A percentile compares a stretch with the other conserved stretches of the same genome.
Conservation (phyloP, 2,888 invertebrate species). For the Chironomus tentans region DNA sequence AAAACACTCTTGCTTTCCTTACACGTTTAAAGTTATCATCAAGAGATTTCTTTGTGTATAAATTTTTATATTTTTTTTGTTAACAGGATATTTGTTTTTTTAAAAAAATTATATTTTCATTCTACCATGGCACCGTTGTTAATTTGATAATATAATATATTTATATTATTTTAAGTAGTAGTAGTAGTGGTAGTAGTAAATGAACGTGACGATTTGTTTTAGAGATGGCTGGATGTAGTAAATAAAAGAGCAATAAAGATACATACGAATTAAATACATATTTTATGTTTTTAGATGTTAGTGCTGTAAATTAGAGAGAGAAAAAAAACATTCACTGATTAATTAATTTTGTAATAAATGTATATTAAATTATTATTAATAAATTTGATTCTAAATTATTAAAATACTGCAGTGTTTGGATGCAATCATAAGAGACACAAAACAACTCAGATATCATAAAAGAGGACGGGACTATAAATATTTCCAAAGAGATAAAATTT, state of each 20-base stretch:
- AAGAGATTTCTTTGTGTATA: not conserved
- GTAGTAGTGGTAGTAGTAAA: not conserved
- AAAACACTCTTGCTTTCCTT: too few species aligned
- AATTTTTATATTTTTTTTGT: not conserved
- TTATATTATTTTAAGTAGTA: not conserved
- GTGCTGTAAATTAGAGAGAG: conserved; percentile 28
- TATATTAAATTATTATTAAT: not conserved
- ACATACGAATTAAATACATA: conserved; percentile 28
- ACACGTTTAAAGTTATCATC: not conserved
- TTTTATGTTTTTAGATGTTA: conserved; percentile 26
- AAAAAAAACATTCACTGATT: conserved; percentile 28
- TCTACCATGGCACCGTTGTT: conserved; percentile 7
- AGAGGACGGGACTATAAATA: too few species aligned
- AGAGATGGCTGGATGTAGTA: conserved; percentile 20
- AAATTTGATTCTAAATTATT: not conserved
- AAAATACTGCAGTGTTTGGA: not conserved
- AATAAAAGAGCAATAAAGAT: conserved; percentile 27
- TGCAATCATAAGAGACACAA: not conserved
- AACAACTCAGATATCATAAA: not conserved
- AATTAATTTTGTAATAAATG: conserved; percentile 5
- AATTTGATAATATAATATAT: not conserved
- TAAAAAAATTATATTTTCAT: not conserved
- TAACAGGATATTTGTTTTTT: not conserved
- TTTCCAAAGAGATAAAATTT: too few species aligned
- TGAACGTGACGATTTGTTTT: not conserved